Evolutionary conservation across 2,797 vertebrate species (phyloP).

Genomic region (Podargus strigoides): DNA sequence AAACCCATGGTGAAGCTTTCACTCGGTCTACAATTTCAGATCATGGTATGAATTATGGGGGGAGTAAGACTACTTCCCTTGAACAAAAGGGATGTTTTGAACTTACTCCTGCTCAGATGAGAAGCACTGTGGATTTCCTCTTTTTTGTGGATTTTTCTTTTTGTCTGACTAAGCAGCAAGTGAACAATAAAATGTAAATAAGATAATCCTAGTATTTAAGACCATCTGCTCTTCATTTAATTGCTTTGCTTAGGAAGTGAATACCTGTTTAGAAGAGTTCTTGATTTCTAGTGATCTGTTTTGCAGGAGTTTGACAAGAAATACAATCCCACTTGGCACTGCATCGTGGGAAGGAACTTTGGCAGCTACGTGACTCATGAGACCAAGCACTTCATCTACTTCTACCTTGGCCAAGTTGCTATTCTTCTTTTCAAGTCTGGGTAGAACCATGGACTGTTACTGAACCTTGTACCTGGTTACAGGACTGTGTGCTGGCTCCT

Average conservation of each 20-base stretch:
- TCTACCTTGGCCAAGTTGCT: constrained; percentile 98
- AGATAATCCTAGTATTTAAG: neutral
- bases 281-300: neutral
- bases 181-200: neutral
- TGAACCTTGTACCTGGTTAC: constrained; percentile 46
- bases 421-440: constrained; percentile 97
- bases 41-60: neutral
- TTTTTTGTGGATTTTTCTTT: neutral
- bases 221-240: neutral
- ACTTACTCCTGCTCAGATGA: neutral
- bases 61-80: neutral
- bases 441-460: constrained; percentile 67
- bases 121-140: rapidly evolving
- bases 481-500: constrained; percentile 74
- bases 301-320: constrained; percentile 96
- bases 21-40: neutral
- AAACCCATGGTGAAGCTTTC: neutral
- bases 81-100: neutral
- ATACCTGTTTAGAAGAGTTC: neutral
- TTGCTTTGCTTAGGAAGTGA: neutral
- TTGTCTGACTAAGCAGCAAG: neutral
- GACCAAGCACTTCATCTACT: constrained; percentile 99
- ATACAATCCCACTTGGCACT: constrained; percentile 98
- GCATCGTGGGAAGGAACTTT: constrained; percentile 96
- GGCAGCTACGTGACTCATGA: constrained; percentile 97